Evolutionary conservation across 2,888 invertebrate genomes (phyloP), one percentile per base, ranked within the genome.

Genomic region (Cosmorhoe ocellata): DNA sequence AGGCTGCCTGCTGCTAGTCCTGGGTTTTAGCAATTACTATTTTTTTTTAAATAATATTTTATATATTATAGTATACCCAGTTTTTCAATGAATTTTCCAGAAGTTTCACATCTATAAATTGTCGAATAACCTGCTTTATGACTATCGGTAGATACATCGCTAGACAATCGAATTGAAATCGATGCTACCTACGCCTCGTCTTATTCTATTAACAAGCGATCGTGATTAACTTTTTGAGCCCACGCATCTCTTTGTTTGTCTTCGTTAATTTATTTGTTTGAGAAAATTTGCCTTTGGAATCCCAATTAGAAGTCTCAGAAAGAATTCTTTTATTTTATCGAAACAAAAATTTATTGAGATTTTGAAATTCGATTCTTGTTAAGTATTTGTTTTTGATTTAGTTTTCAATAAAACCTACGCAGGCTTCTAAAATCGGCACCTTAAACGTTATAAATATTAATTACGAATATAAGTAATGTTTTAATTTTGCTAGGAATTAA

Each of bases 181-280:
- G 76, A 72, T 76, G 69, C 77, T 66, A 64, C 84, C 84, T 75
- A 82, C 84, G 74, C 78, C 63, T 61, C 61, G 71, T 72, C 71
- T 75, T 74, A 70, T 74, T 49, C 44, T 53, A 39, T 45, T 43
- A 44, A 44, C 48, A 53, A 53, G 44, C 43, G 59, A 60, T 66
- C 67, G 65, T 72, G 67, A 73, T 76, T 70, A 70, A 69, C 66
- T 67, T 68, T 65, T 56, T 59, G 61, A 69, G 49, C 75, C 74
- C 66, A 78, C 76, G 65, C 68, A 30, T 49, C 53, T 58, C 39
- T 52, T 59, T 55, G 61, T 67, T 66, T 62, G 63, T 36, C 27
- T 53, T 43, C 18, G 39, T 39, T 30, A 10, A 43, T 38, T 41
- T 51, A 10, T 13, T 46, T 40, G 24, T 37, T 51, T 24, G 41